Percentiles rank a stretch among this genome's conserved stretches.
phyloP scores from a whole-genome alignment of 2,888 invertebrate genomes.

The Sylvicola cinctus region DNA sequence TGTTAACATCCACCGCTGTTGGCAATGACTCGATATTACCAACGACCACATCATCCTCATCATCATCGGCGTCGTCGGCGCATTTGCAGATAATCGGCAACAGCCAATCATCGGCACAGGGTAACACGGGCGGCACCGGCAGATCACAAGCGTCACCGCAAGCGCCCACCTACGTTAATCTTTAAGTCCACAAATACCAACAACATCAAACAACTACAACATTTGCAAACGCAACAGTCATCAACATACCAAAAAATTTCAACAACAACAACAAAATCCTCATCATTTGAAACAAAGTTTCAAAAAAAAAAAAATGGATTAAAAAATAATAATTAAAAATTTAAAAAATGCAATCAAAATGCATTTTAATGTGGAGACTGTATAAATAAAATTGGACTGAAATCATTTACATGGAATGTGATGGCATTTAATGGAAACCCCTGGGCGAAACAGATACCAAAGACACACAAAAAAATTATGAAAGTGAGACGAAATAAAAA shows the following conservation, averaged over 20 bases:
- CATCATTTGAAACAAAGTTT: neutral
- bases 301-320: too few relatives aligned
- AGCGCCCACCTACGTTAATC: constrained; percentile 87
- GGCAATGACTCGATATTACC: constrained; percentile 11
- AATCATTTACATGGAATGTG: too few relatives aligned
- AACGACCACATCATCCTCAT: constrained; percentile 14
- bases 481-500: too few relatives aligned
- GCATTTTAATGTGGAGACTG: too few relatives aligned
- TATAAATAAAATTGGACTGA: too few relatives aligned
- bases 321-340: too few relatives aligned
- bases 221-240: too few relatives aligned
- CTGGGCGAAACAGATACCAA: too few relatives aligned
- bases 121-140: constrained; percentile 14
- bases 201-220: constrained; percentile 3
- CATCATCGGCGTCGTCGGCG: constrained; percentile 5
- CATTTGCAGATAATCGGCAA: constrained; percentile 12
- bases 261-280: neutral
- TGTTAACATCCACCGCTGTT: constrained; percentile 12
- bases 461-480: too few relatives aligned
- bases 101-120: constrained; percentile 14
- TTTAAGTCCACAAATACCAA: constrained; percentile 29
- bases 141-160: constrained; percentile 40
- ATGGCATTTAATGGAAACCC: too few relatives aligned
- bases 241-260: neutral
- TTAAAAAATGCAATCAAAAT: too few relatives aligned